Percentiles rank a stretch among this genome's conserved stretches.
phyloP scores from a whole-genome alignment of 2,113 vertebrate genomes.

The Romanogobio albipinnatus region DNA sequence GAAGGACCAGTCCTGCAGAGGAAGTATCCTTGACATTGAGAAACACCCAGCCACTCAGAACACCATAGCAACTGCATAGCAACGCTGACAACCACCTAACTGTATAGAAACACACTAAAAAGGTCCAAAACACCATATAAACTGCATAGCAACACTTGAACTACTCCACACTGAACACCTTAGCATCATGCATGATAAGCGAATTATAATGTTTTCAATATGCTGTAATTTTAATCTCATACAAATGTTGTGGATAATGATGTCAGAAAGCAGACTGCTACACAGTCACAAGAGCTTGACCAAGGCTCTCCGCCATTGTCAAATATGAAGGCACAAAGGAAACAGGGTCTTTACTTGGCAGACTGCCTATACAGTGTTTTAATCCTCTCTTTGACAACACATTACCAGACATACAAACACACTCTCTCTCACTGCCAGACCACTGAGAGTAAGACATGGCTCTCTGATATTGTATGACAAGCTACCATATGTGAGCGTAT shows the following conservation, averaged over 20 bases:
- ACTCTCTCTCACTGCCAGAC: constrained; percentile 14
- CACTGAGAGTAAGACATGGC: constrained; percentile 29
- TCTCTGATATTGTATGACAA: constrained; percentile 45
- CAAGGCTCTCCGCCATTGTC: not conserved
- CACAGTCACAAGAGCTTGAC: constrained; percentile 3
- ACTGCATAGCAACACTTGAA: too few relatives aligned
- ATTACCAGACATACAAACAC: constrained; percentile 45
- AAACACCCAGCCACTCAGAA: too few relatives aligned
- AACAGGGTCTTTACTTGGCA: constrained; percentile 41
- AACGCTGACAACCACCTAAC: too few relatives aligned
- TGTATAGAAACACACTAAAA: not conserved
- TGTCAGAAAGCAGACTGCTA: constrained; percentile 8
- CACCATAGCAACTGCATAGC: too few relatives aligned
- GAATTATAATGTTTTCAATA: not conserved
- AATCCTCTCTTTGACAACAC: constrained; percentile 49
- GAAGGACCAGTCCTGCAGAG: too few relatives aligned
- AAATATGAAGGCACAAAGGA: constrained; percentile 23
- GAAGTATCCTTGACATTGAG: too few relatives aligned
- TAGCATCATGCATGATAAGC: too few relatives aligned
- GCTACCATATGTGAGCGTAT: constrained; percentile 22
- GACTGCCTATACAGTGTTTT: constrained; percentile 20
- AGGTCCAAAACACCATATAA: not conserved
- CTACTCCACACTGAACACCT: too few relatives aligned
- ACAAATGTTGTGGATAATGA: not conserved
- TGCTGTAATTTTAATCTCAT: not conserved